Base-by-base conservation (phyloP, 2,888 invertebrate genomes). In the Gryllus longicercus region DNA sequence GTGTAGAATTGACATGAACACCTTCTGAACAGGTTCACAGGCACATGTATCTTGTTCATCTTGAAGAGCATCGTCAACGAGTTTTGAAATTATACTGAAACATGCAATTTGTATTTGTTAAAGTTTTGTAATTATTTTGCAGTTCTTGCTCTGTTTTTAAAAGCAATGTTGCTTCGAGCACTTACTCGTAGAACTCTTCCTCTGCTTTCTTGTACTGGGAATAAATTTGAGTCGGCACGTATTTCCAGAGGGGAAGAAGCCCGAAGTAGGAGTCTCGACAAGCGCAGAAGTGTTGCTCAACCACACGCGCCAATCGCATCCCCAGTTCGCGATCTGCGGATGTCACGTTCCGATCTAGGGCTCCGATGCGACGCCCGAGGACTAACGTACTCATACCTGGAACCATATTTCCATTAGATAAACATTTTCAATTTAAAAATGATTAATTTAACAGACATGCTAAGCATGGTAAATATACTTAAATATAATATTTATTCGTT, bases 221-320 rank as follows among this genome's bases (percentile, higher is more conserved):
- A 86, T 95, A 96, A 0, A 93, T 90, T 78, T 89, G 87, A 0
- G 95, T 95, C 0, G 93, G 92, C 21, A 93, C 90, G 82, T 94
- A 90, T 87, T 95, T 95, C 95, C 95, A 96, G 80, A 94, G 86
- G 0, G 95, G 95, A 74, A 94, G 89, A 63, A 63, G 63, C 0
- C 95, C 95, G 86, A 93, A 96, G 86, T 93, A 94, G 1, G 95
- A 94, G 85, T 96, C 95, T 80, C 95, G 89, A 83, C 93, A 93
- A 0, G 94, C 93, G 77, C 93, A 89, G 86, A 95, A 95, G 84
- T 95, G 92, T 75, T 92, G 89, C 85, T 94, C 93, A 3, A 95
- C 93, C 0, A 95, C 93, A 10, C 51, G 75, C 18, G 80, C 82
- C 21, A 83, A 79, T 21, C 79, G 77, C 5, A 63, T 51, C 5